Base-by-base conservation (phyloP, 1,140 invertebrate species). In the Chymomyza costata region DNA sequence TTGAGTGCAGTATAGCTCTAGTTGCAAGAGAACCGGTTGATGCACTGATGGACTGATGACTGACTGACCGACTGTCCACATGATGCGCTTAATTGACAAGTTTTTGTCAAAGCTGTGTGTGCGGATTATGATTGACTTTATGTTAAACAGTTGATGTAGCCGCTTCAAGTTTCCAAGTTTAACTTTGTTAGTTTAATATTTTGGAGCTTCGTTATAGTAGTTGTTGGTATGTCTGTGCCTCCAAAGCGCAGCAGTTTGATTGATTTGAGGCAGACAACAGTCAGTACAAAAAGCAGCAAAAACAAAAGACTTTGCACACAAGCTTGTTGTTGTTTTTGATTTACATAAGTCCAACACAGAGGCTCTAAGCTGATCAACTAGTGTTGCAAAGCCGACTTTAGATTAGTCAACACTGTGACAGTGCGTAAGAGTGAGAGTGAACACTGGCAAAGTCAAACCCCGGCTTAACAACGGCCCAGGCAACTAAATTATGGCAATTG, bases 61-160 rank as follows among this genome's bases (percentile, higher is more conserved):
- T n/a, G n/a, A n/a, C n/a, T n/a, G n/a, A n/a, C n/a, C n/a, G n/a
- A n/a, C n/a, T n/a, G n/a, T n/a, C n/a, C n/a, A n/a, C n/a, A 63
- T 71, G 71, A 78, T 78, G 57, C 63, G 71, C 71, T 60, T 78
- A 78, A 78, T 78, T 78, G 71, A 78, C 71, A 78, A 78, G 62
- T 78, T 78, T 78, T 78, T 78, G 71, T 78, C 71, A 78, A 73
- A 57, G 69, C 54, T 78, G 61, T 76, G 61, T 76, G 66, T 71
- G 73, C 58, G 71, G 63, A 78, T 78, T 78, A 78, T 78, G 71
- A 78, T 78, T 78, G 71, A 62, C 59, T 78, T 78, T 78, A 78
- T 80, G 71, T 57, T 71, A 78, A 78, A 56, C 11, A 17, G 19
- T n/a, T 3, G 25, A n/a, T 10, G n/a, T 13, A 17, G 39, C 47